phyloP scores from a whole-genome alignment of 2,113 vertebrate species.

The Asarcornis scutulata region DNA sequence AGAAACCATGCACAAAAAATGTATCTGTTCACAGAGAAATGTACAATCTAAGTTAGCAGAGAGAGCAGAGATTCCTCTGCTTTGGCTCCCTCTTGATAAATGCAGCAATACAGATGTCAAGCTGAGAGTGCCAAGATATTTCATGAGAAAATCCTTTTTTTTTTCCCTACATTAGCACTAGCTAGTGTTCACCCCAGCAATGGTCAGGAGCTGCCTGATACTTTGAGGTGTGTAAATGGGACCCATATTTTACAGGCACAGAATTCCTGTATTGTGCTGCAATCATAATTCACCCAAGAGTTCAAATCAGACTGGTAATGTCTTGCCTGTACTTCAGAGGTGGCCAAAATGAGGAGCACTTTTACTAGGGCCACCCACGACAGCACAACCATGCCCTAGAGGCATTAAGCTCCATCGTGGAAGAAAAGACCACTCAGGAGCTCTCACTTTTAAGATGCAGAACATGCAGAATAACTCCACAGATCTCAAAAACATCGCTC shows the following conservation, averaged over 20 bases:
- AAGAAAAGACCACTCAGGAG: not conserved
- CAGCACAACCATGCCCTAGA: not conserved
- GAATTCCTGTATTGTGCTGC: not conserved
- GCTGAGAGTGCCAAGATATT: not conserved
- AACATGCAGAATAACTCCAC: not conserved
- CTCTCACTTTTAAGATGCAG: not conserved
- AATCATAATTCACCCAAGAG: not conserved
- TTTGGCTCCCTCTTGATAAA: not conserved
- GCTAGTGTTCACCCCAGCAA: not conserved
- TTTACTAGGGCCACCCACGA: not conserved
- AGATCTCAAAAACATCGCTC: not conserved
- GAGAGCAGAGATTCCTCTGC: not conserved
- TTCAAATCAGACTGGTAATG: not conserved
- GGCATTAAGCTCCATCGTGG: accelerated
- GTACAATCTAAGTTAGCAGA: not conserved
- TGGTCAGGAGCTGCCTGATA: not conserved
- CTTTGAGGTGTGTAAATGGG: not conserved
- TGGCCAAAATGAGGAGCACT: not conserved
- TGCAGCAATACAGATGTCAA: not conserved
- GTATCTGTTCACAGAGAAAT: not conserved
- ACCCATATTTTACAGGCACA: not conserved
- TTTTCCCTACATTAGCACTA: not conserved
- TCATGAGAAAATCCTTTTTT: not conserved
- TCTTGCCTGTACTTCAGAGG: not conserved
- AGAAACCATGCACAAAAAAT: not conserved